Base-by-base conservation (phyloP, 2,113 vertebrate genomes). In the Tragelaphus buxtoni region DNA sequence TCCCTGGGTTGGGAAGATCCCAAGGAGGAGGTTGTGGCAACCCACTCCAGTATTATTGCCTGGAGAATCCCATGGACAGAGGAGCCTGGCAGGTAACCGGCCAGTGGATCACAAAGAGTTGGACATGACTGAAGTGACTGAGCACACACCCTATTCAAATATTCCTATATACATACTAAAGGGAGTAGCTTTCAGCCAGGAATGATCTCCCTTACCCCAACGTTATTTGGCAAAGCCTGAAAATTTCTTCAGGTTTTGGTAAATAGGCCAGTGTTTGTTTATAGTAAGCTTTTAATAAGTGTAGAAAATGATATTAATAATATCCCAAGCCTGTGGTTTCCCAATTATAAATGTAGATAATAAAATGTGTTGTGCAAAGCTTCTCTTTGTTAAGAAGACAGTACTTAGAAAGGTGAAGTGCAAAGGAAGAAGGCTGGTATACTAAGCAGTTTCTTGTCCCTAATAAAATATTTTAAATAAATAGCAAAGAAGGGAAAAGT, bases 381-480 rank as follows among this genome's bases (percentile, higher is more conserved):
- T 95, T 30, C 28, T 93, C 7, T 90, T n/a, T 90, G 11, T 76
- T 72, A 39, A 72, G 65, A 63, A 20, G 6, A 51, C 4, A 35
- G 18, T 56, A 61, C 42, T 69, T 85, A 12, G 74, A 90, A 88
- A 87, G 4, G 12, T 76, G 74, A 90, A 80, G 14, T 16, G 20
- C 0, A 18, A 1, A 76, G 20, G 24, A 74, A 87, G 55, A 39
- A 74, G 26, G 11, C 35, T 69, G 24, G 20, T 45, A 45, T 4
- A n/a, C 24, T 32, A 61, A 16, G 7, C 1, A 90, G 51, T 28
- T 65, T 35, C 53, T 9, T 74, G 13, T 13, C 53, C n/a, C 83
- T 72, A 81, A 91, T 63, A 87, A 60, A 32, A 35, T 80, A 82
- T 77, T 86, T 76, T 35, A 96, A 83, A 94, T 91, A 80, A 82